Evolutionary conservation across 2,888 invertebrate species (phyloP).

Genomic region (Lasiommata megera): DNA sequence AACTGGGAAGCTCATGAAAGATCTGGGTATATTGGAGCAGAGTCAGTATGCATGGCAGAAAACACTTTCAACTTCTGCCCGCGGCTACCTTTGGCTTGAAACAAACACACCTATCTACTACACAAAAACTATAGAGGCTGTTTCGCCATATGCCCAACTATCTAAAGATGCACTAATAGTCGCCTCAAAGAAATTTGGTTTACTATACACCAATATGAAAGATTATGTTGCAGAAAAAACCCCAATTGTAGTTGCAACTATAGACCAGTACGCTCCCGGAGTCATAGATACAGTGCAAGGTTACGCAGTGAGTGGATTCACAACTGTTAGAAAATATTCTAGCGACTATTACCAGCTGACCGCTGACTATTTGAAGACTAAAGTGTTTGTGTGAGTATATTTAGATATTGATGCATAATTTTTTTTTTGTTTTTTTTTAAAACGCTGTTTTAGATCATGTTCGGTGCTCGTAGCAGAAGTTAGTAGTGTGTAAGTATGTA

Average conservation of each 20-base stretch:
- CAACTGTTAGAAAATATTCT: constrained; percentile 69
- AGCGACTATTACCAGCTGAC: constrained; percentile 75
- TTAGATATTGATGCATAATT: too few species aligned
- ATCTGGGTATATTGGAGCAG: constrained; percentile 83
- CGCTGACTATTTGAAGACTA: constrained; percentile 84
- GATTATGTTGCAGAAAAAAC: constrained; percentile 77
- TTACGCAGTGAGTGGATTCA: constrained; percentile 65
- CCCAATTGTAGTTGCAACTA: constrained; percentile 63
- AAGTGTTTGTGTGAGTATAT: constrained; percentile 89
- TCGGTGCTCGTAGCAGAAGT: too few species aligned
- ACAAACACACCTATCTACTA: constrained; percentile 86
- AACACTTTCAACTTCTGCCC: constrained; percentile 81
- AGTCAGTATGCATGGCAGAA: constrained; percentile 84
- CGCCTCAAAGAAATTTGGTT: constrained; percentile 72
- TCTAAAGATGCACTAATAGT: constrained; percentile 80
- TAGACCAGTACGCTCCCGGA: constrained; percentile 88
- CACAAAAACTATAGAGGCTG: constrained; percentile 72
- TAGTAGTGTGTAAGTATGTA: too few species aligned
- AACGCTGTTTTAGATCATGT: background rate
- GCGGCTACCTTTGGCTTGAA: constrained; percentile 85
- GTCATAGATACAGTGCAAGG: constrained; percentile 83
- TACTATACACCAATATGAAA: constrained; percentile 70
- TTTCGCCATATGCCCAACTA: constrained; percentile 83
- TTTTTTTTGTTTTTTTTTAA: constrained; percentile 17
- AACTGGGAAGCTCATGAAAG: constrained; percentile 84